Evolutionary conservation across 2,113 vertebrate species (phyloP).

Genomic region (Lamprologus sp.): DNA sequence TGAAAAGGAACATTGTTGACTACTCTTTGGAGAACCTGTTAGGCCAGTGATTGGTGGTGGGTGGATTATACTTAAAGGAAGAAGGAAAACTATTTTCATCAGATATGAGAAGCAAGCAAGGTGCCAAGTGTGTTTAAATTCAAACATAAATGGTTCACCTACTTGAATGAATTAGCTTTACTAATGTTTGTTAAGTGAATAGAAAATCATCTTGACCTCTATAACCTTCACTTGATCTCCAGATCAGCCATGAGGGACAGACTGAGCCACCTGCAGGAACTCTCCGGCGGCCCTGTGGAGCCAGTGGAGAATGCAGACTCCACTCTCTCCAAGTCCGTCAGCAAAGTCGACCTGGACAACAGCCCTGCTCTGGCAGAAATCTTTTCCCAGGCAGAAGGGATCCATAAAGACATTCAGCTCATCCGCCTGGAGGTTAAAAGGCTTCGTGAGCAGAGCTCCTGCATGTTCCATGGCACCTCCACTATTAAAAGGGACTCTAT

Average conservation of each 20-base stretch:
- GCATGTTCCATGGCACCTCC: slow-evolving; percentile 79
- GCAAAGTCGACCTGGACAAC: slow-evolving; percentile 68
- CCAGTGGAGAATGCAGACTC: slow-evolving; percentile 32
- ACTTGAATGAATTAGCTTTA: neutral
- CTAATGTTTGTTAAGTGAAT: neutral
- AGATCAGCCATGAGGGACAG: slow-evolving; percentile 87
- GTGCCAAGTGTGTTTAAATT: neutral
- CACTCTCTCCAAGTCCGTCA: slow-evolving; percentile 16
- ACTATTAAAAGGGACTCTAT: slow-evolving; percentile 88
- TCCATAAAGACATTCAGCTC: slow-evolving; percentile 78
- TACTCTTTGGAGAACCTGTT: slow-evolving; percentile 51
- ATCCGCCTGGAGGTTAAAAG: slow-evolving; percentile 79
- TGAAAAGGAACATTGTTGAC: slow-evolving; percentile 20
- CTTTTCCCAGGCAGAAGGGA: slow-evolving; percentile 77
- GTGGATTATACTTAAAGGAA: neutral
- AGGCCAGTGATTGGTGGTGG: slow-evolving; percentile 5
- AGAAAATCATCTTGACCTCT: neutral
- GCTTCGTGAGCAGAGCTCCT: slow-evolving; percentile 83
- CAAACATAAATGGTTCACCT: neutral
- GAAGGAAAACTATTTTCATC: neutral
- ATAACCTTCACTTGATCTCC: neutral
- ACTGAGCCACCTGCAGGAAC: slow-evolving; percentile 77
- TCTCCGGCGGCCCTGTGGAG: slow-evolving; percentile 46
- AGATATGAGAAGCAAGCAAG: neutral
- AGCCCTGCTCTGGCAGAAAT: slow-evolving; percentile 76